These are phyloP conservation scores for Drosophila sechellia DNA, from an alignment of 1,140 invertebrate species.

Conservation along the genomic window DNA sequence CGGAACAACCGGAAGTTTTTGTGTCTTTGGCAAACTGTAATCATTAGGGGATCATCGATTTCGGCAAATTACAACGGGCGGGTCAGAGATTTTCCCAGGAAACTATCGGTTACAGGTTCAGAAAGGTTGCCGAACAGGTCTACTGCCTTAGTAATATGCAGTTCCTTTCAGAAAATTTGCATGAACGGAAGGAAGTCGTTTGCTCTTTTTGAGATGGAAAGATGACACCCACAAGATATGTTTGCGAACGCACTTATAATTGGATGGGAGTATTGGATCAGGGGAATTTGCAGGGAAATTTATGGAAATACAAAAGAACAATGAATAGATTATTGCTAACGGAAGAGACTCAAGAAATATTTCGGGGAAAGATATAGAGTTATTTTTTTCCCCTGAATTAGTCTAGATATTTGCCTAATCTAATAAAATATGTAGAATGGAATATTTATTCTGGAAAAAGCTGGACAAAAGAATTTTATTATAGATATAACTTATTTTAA, in stretches of 20 bases:
- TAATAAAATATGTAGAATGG: neutral
- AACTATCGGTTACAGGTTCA: constrained; percentile 64
- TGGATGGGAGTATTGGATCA: constrained; percentile 33
- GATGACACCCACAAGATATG: constrained; percentile 27
- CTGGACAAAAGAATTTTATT: no score
- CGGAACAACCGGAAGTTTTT: constrained; percentile 75
- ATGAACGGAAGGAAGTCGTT: constrained; percentile 59
- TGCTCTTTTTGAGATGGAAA: constrained; percentile 44
- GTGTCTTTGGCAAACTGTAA: constrained; percentile 65
- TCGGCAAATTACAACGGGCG: constrained; percentile 65
- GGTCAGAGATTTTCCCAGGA: constrained; percentile 33
- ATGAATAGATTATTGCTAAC: neutral
- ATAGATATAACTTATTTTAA: no score
- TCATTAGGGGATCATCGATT: constrained; percentile 66
- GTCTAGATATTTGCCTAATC: neutral
- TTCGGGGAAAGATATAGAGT: neutral
- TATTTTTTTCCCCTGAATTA: neutral
- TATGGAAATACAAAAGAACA: constrained; percentile 11
- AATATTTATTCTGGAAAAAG: no score
- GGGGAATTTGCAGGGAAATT: constrained; percentile 9
- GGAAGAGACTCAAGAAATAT: neutral
- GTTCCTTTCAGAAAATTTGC: constrained; percentile 58
- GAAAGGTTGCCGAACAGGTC: constrained; percentile 48
- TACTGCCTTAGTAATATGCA: no score
- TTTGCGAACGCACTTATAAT: constrained; percentile 34